phyloP scores from a whole-genome alignment of 23 tunicate species.

The Clavelina lepadiformis region DNA sequence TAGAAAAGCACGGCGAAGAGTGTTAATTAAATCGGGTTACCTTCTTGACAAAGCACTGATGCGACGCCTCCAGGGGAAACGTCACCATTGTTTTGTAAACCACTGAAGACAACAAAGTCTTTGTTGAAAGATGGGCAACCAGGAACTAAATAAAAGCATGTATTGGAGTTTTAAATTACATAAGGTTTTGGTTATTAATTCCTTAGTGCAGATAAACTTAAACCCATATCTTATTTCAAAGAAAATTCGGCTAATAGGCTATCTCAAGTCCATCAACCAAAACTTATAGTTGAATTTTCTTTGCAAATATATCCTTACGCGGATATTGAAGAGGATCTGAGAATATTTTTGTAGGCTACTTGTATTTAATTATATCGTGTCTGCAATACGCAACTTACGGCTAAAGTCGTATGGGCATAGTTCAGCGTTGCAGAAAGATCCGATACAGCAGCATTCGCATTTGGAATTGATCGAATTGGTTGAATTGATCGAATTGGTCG shows the following conservation, averaged over 20 bases:
- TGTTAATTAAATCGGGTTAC: no score
- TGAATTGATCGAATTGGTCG: no score
- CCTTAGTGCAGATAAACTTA: not conserved
- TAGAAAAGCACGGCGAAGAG: no score
- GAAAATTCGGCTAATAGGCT: no score
- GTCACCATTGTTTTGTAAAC: slow-evolving; percentile 37
- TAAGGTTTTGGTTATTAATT: not conserved
- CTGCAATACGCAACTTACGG: slow-evolving; percentile 39
- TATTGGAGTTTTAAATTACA: no score
- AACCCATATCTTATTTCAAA: no score
- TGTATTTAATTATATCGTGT: no score
- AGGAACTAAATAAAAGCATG: slow-evolving; percentile 63
- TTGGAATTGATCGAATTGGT: slow-evolving; percentile 85
- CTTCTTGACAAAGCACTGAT: slow-evolving; percentile 16
- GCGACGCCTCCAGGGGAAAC: slow-evolving; percentile 83
- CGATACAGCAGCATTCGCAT: slow-evolving; percentile 94
- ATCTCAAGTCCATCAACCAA: no score
- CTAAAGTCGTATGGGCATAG: slow-evolving; percentile 66
- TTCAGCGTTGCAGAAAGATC: slow-evolving; percentile 72
- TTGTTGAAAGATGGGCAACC: slow-evolving; percentile 65
- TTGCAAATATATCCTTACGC: no score
- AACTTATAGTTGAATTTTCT: no score
- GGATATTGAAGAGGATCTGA: no score
- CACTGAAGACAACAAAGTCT: slow-evolving; percentile 31
- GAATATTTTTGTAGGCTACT: no score